Conservation (phyloP, 2,797 vertebrate genomes). For the Gobio occitaniae region DNA sequence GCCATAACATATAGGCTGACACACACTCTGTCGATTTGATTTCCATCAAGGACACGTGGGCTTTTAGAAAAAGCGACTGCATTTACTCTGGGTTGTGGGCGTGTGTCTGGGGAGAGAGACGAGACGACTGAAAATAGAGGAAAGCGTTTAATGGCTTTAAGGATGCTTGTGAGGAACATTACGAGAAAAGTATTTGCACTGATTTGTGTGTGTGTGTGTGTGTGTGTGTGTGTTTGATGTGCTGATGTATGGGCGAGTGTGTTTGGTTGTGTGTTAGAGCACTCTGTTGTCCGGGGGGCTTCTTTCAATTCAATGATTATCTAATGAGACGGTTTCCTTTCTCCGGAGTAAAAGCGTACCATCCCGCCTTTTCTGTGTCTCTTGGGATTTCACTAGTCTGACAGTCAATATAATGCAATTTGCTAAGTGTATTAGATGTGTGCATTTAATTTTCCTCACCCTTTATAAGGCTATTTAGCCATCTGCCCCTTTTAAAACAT, state of each 20-base stretch:
- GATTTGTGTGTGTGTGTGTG: conserved; percentile 20
- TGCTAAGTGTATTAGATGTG: conserved; percentile 73
- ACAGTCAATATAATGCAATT: conserved; percentile 57
- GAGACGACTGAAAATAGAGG: conserved; percentile 29
- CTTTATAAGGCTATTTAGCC: conserved; percentile 60
- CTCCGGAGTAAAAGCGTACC: conserved; percentile 29
- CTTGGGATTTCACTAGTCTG: conserved; percentile 35
- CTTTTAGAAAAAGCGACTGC: conserved; percentile 33
- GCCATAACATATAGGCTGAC: conserved; percentile 63
- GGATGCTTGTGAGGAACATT: background rate
- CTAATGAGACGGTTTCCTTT: conserved; percentile 40
- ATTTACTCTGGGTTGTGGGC: conserved; percentile 27
- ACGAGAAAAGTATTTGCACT: background rate
- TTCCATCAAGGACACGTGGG: conserved; percentile 22
- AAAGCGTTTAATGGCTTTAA: conserved; percentile 37
- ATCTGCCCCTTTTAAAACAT: conserved; percentile 70
- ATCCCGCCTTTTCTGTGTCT: background rate
- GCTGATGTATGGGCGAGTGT: background rate
- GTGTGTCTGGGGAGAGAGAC: conserved; percentile 34
- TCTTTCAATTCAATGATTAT: conserved; percentile 36
- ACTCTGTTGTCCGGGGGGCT: conserved; percentile 14
- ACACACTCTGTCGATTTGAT: conserved; percentile 23
- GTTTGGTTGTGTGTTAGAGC: background rate
- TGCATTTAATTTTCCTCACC: conserved; percentile 69
- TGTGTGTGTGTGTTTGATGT: conserved; percentile 16